Conservation (phyloP, 1,140 invertebrate genomes). For the Harpegnathos saltator region DNA sequence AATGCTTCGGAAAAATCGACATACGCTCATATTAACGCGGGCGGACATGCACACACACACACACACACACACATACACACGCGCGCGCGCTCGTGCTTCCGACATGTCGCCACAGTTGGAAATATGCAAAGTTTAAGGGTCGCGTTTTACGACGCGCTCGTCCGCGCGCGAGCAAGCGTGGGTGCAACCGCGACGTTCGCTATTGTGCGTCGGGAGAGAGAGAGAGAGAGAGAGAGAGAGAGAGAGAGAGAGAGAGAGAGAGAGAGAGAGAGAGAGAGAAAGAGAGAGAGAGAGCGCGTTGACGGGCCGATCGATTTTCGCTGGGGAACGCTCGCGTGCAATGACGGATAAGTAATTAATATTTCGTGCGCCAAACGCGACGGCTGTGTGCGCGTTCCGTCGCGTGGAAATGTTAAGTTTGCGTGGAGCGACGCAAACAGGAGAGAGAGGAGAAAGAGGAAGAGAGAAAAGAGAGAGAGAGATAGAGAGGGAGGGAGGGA, state of each 20-base stretch:
- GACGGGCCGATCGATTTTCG: conserved; percentile 42
- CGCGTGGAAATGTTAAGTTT: neutral
- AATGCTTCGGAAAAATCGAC: conserved; percentile 50
- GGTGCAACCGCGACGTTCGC: conserved; percentile 41
- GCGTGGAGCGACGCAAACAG: too few species aligned
- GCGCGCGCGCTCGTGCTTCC: conserved; percentile 30
- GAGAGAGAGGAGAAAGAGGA: neutral
- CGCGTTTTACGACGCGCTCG: conserved; percentile 45
- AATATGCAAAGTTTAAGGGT: conserved; percentile 57
- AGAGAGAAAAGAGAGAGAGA: too few species aligned
- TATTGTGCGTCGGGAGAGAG: conserved; percentile 47
- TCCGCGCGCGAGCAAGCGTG: conserved; percentile 35
- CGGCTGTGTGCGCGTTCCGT: too few species aligned
- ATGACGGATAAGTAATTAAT: conserved; percentile 23
- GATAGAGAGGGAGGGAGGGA: too few species aligned
- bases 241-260: too few species aligned
- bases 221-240: too few species aligned
- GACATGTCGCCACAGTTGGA: conserved; percentile 9
- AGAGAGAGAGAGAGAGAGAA: too few species aligned
- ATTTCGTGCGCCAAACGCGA: conserved; percentile 16
- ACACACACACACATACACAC: neutral
- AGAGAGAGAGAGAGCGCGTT: too few species aligned
- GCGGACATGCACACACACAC: neutral
- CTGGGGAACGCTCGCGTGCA: neutral
- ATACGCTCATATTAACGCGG: too few species aligned